Evolutionary conservation across 2,797 vertebrate species (phyloP), one percentile per base, ranked within the genome.

Genomic region (Anisognathus igniventris): DNA sequence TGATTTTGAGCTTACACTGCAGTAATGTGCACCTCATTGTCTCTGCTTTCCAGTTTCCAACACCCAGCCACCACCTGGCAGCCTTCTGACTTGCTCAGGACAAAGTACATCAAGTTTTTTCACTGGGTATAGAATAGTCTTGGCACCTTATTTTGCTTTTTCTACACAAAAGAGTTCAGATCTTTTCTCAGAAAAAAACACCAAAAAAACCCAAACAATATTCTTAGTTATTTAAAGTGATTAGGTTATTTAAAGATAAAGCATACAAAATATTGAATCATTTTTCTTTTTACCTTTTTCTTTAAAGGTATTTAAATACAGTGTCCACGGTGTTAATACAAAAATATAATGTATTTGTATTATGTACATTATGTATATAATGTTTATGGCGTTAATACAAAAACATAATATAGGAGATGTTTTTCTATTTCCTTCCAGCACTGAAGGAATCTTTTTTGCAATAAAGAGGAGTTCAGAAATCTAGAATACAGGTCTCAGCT

Each of bases 41-140:
- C 25, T 86, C 50, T 61, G 6, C 17, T 92, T 91, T 86, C 39
- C 40, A 33, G 58, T 92, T 91, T 86, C 39, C 40, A 33, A 51
- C 7, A 60, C 22, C 14, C 35, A 54, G 30, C 5, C 19, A 58
- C 27, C 14, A 62, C 37, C 40, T 61, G 39, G 14, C 65, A 93
- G 44, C 13, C 18, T 88, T 88, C 40, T 68, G 18, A 61, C 17
- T 76, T 79, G 12, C 42, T 65, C 25, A 71, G 28, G 25, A 65
- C 40, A 81, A 91, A 76, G 19, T 37, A 60, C 47, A 62, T 13
- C 8, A 45, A 76, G 20, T 19, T 53, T 84, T 88, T 90, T 76
- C 14, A n/a, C 40, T 60, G 25, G 9, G 2, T 35, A 25, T 44
- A 53, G 7, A 33, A 14, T 35, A 14, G 27, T 61, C 10, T 22